phyloP scores from a whole-genome alignment of 2,888 invertebrate genomes.

The Ptilodon capucinus region DNA sequence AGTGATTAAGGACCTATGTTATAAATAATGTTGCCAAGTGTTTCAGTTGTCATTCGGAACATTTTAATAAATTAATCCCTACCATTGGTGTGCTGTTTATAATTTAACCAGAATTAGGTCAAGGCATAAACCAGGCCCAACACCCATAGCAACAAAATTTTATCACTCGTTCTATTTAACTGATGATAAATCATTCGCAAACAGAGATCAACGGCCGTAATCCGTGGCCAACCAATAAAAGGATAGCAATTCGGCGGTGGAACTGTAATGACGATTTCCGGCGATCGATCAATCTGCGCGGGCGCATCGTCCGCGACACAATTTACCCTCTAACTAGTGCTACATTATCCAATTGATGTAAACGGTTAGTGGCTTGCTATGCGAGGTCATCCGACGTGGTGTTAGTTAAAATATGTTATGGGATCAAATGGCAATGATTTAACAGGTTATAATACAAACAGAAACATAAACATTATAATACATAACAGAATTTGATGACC shows the following conservation, averaged over 20 bases:
- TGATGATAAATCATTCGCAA: conserved; percentile 3
- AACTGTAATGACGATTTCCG: conserved; percentile 55
- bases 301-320: conserved; percentile 22
- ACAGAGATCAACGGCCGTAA: conserved; percentile 1
- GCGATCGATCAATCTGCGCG: conserved; percentile 71
- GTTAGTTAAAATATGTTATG: background rate
- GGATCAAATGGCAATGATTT: background rate
- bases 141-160: conserved; percentile 15
- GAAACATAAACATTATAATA: too few species aligned
- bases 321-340: conserved; percentile 26
- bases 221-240: conserved; percentile 17
- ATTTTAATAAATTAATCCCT: background rate
- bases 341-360: conserved; percentile 63
- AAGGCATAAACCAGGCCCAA: conserved; percentile 20
- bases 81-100: background rate
- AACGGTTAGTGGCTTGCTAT: conserved; percentile 53
- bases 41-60: background rate
- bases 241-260: conserved; percentile 27
- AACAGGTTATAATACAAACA: too few species aligned
- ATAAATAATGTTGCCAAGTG: background rate
- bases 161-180: conserved; percentile 19
- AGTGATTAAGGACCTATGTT: too few species aligned
- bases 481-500: too few species aligned
- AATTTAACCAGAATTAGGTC: conserved; percentile 22
- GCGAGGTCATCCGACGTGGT: background rate